Evolutionary conservation across 2,888 invertebrate species (phyloP), one percentile per base, ranked within the genome.

Genomic region (Tipula vernalis): DNA sequence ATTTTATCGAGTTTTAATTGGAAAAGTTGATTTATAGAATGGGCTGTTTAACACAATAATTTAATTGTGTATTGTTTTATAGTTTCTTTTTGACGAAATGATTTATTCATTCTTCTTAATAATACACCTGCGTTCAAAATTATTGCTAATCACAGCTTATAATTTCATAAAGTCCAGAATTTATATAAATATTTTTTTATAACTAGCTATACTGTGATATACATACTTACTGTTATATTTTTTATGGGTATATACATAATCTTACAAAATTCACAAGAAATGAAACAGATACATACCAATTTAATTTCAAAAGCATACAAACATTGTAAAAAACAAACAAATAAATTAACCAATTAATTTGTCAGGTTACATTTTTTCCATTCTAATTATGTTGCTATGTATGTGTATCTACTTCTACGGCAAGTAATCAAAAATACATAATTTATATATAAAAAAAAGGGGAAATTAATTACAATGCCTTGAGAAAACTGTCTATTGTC

Each of bases 1-100:
- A 87, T 86, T 86, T 86, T 86, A 44, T 86, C 6, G 42, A 86
- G 41, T 42, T 86, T 44, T 36, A 57, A 51, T 47, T 57, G 13
- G n/a, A 51, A 36, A 28, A 39, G 8, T 71, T 71, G 12, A 85
- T n/a, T 57, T 28, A 84, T 57, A 86, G 71, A 71, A 71, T 71
- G 28, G 28, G 71, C 71, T 28, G 12, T 15, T 12, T 51, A n/a
- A n/a, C 3, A 71, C 28, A 44, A 51, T 51, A 28, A 28, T 28
- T 71, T 71, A 18, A 57, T 71, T 71, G 10, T 71, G 28, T 28
- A 28, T 12, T 12, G 28, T 28, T 28, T 28, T 28, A 28, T 28
- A 28, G 28, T 28, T 28, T 28, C 28, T 28, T 28, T 28, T 28
- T 28, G 28, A 28, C 28, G 28, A 28, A 71, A 51, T 15, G 51